A percentile compares a stretch with the other conserved stretches of the same genome.
Evolutionary conservation across 2,888 invertebrate species (phyloP).

Genomic region (Yponomeuta malinellus): DNA sequence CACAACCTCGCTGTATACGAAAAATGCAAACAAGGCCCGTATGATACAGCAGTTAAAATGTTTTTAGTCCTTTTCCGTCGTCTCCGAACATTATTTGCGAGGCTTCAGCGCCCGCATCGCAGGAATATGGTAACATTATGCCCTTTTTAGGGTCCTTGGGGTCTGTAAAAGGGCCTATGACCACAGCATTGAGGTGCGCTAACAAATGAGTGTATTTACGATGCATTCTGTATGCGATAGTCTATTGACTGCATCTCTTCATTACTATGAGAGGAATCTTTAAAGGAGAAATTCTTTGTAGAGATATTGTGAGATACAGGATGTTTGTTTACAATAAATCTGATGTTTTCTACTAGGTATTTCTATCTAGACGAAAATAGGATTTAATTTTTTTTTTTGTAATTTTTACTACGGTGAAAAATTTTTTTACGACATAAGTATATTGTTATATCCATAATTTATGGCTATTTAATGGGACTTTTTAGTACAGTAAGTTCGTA

Average conservation of each 20-base stretch:
- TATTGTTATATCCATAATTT: too few relatives aligned
- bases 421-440: too few relatives aligned
- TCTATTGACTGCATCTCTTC: conserved; percentile 14
- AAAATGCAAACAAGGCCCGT: conserved; percentile 24
- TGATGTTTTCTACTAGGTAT: too few relatives aligned
- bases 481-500: too few relatives aligned
- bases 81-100: conserved; percentile 27
- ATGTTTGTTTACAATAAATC: not conserved
- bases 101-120: conserved; percentile 19
- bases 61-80: conserved; percentile 30
- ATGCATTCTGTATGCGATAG: conserved; percentile 4
- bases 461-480: too few relatives aligned
- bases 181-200: conserved; percentile 1
- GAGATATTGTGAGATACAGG: not conserved
- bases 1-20: conserved; percentile 19
- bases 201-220: conserved; percentile 14
- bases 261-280: conserved; percentile 9
- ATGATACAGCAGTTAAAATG: conserved; percentile 33
- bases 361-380: too few relatives aligned
- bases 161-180: conserved; percentile 6
- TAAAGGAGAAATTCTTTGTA: not conserved
- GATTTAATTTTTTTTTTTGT: too few relatives aligned
- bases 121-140: conserved; percentile 22
- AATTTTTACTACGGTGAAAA: too few relatives aligned
- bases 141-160: conserved; percentile 17